Conservation (phyloP, 2,113 vertebrate species). For the Fulmarus glacialis region DNA sequence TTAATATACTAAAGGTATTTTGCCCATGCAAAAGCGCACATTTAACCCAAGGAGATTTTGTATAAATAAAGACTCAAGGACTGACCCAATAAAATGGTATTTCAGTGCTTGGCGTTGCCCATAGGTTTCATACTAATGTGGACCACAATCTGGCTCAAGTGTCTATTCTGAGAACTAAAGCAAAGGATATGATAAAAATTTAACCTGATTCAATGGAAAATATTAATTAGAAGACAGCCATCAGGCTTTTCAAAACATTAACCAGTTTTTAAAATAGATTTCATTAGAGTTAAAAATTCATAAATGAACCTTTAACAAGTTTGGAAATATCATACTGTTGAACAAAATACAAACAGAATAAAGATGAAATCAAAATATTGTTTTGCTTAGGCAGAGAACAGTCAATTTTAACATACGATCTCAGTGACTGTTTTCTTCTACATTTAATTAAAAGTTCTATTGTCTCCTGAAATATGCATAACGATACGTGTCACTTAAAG, state of each 20-base stretch:
- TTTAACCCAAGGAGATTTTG: not conserved
- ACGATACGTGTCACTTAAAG: not conserved
- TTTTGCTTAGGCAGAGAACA: not conserved
- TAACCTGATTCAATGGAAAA: not conserved
- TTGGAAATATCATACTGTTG: not conserved
- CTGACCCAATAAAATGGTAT: not conserved
- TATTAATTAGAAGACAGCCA: not conserved
- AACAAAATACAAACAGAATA: constrained; percentile 11
- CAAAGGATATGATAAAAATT: not conserved
- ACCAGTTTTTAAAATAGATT: not conserved
- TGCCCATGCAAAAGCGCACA: not conserved
- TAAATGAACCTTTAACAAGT: not conserved
- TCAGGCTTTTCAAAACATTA: not conserved
- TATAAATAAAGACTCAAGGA: not conserved
- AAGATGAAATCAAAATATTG: constrained; percentile 2
- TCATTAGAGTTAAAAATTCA: not conserved
- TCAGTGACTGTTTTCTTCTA: not conserved
- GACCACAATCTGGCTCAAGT: not conserved
- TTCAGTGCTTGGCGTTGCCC: not conserved
- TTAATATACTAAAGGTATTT: not conserved
- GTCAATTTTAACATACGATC: not conserved
- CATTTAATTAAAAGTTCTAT: constrained; percentile 15
- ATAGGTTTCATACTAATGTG: not conserved
- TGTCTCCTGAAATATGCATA: not conserved
- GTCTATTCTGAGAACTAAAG: not conserved